Evolutionary conservation across 2,797 vertebrate genomes (phyloP).

Genomic region (Craterocephalus amniculus): DNA sequence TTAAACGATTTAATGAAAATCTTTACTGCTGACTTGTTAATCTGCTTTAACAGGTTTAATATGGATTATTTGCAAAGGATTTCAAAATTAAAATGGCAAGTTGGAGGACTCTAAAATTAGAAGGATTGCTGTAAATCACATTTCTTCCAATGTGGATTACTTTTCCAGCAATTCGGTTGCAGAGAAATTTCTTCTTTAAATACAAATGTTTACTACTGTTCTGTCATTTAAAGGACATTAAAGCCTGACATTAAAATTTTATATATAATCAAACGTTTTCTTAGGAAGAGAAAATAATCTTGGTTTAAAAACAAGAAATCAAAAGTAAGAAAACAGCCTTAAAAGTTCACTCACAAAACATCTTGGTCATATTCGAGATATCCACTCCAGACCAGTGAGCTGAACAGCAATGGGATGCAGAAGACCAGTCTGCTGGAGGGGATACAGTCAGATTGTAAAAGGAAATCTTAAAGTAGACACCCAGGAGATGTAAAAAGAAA

Average conservation of each 20-base stretch:
- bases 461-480: neutral
- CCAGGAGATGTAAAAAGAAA: too few species aligned
- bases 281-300: neutral
- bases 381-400: slow-evolving; percentile 66
- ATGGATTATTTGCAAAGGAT: neutral
- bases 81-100: neutral
- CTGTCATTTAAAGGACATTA: neutral
- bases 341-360: slow-evolving; percentile 75
- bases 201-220: too few species aligned
- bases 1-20: neutral
- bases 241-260: neutral
- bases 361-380: slow-evolving; percentile 83
- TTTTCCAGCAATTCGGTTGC: neutral
- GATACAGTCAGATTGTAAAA: neutral
- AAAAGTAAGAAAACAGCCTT: neutral
- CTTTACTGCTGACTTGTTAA: neutral
- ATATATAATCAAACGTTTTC: neutral
- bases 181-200: neutral
- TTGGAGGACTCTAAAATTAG: too few species aligned
- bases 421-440: slow-evolving; percentile 60
- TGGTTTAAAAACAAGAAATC: neutral
- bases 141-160: neutral
- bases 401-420: slow-evolving; percentile 55
- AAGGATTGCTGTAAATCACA: too few species aligned
- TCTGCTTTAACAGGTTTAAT: neutral